These are phyloP conservation scores for Polyodon spathula DNA, from an alignment of 2,113 vertebrate species.

Conservation along the genomic window DNA sequence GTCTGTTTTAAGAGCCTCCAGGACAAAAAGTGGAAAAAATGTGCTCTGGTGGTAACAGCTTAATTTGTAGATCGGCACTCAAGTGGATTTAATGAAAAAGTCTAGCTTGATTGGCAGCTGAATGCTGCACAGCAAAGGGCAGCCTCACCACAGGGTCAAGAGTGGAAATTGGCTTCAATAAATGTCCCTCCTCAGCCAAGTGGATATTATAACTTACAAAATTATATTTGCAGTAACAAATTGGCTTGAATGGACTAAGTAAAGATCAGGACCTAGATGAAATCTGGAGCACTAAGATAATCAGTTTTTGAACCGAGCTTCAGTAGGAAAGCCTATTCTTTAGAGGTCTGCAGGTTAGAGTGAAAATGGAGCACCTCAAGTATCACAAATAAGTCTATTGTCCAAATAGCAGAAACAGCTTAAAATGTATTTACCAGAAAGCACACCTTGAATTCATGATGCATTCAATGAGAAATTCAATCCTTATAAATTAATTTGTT, in stretches of 20 bases:
- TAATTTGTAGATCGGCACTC: constrained; percentile 44
- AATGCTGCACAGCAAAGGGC: constrained; percentile 66
- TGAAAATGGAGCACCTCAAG: not conserved
- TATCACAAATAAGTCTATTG: constrained; percentile 8
- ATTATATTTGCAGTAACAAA: constrained; percentile 43
- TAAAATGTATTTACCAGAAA: constrained; percentile 1
- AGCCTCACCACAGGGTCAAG: constrained; percentile 34
- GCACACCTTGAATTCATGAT: not conserved
- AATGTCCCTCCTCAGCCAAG: constrained; percentile 39
- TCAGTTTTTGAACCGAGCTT: not conserved
- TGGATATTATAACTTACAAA: constrained; percentile 44
- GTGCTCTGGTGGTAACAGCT: constrained; percentile 39
- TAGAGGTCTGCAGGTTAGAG: not conserved
- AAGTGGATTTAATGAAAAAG: constrained; percentile 68
- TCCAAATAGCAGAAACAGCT: constrained; percentile 6
- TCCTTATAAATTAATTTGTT: constrained; percentile 1
- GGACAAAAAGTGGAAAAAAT: not conserved
- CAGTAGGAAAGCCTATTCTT: not conserved
- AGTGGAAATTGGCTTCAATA: constrained; percentile 49
- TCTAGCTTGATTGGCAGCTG: constrained; percentile 69
- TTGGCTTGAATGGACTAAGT: constrained; percentile 41
- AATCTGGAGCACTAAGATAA: constrained; percentile 19
- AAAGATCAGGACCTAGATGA: constrained; percentile 4
- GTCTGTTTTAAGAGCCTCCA: not conserved
- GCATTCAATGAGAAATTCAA: not conserved